A percentile compares a stretch with the other conserved stretches of the same genome.
Evolutionary conservation across 2,888 invertebrate species (phyloP).

Genomic region (Tetropium fuscum): DNA sequence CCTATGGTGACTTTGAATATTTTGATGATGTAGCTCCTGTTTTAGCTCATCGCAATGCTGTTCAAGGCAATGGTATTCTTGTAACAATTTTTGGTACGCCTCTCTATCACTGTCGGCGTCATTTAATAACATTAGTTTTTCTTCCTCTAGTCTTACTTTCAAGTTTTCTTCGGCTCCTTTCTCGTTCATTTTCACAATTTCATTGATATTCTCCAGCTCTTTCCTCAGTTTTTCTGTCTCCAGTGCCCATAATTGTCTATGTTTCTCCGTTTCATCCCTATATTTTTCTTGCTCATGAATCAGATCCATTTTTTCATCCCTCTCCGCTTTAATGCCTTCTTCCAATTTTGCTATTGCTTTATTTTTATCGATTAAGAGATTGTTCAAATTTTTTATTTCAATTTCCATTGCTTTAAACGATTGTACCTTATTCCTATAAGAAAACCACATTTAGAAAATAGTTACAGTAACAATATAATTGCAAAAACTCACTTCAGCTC

Average conservation of each 20-base stretch:
- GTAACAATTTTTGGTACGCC: constrained; percentile 85
- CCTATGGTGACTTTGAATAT: constrained; percentile 50
- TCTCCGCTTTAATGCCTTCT: constrained; percentile 69
- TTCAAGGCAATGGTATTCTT: constrained; percentile 83
- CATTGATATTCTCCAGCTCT: constrained; percentile 74
- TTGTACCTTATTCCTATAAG: constrained; percentile 71
- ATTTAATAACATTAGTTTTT: constrained; percentile 75
- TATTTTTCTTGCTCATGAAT: constrained; percentile 74
- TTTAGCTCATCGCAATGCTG: constrained; percentile 79
- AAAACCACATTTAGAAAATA: too few species aligned
- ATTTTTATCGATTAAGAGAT: constrained; percentile 75
- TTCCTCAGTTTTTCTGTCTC: constrained; percentile 77
- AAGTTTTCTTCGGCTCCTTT: constrained; percentile 73
- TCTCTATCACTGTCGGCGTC: constrained; percentile 84
- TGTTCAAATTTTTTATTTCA: constrained; percentile 77
- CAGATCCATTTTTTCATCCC: constrained; percentile 77
- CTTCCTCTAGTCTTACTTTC: constrained; percentile 74
- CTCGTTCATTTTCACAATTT: constrained; percentile 71
- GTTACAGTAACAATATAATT: too few species aligned
- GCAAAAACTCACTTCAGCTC: constrained; percentile 74
- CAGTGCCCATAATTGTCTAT: constrained; percentile 71
- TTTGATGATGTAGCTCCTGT: constrained; percentile 67
- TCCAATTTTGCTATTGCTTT: constrained; percentile 73
- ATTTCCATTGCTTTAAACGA: constrained; percentile 79
- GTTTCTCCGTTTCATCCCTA: constrained; percentile 68